phyloP scores from a whole-genome alignment of 2,797 vertebrate species.

The Scolopax rusticola region DNA sequence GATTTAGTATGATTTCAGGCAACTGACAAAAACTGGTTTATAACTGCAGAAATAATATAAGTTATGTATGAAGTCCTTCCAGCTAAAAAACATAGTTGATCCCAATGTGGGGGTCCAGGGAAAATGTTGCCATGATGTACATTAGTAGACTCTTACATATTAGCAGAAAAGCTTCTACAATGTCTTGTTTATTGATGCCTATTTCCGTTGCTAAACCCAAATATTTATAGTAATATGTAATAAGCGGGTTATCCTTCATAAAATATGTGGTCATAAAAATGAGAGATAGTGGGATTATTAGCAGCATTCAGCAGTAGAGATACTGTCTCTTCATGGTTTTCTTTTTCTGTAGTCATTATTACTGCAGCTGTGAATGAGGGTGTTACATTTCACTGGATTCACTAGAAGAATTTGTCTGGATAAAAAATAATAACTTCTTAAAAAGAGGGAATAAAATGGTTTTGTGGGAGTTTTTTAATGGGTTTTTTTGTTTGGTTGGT shows the following conservation, averaged over 20 bases:
- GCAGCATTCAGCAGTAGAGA: constrained; percentile 26
- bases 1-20: constrained; percentile 54
- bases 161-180: constrained; percentile 37
- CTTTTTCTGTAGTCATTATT: constrained; percentile 49
- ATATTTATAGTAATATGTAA: constrained; percentile 67
- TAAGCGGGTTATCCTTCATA: constrained; percentile 62
- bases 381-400: constrained; percentile 31
- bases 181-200: constrained; percentile 43
- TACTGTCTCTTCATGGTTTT: constrained; percentile 44
- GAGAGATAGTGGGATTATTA: constrained; percentile 65
- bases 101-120: background rate
- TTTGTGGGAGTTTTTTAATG: no score
- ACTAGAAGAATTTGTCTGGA: constrained; percentile 23
- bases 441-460: background rate
- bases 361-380: constrained; percentile 40
- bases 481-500: background rate
- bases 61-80: constrained; percentile 50
- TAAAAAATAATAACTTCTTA: constrained; percentile 24
- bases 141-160: constrained; percentile 17
- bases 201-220: constrained; percentile 58
- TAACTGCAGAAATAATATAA: constrained; percentile 27
- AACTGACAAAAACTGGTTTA: constrained; percentile 65
- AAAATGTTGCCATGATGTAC: background rate
- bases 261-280: constrained; percentile 66
- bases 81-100: constrained; percentile 51